A percentile compares a stretch with the other conserved stretches of the same genome.
phyloP scores from a whole-genome alignment of 2,113 vertebrate species.

The Montifringilla adamsi region DNA sequence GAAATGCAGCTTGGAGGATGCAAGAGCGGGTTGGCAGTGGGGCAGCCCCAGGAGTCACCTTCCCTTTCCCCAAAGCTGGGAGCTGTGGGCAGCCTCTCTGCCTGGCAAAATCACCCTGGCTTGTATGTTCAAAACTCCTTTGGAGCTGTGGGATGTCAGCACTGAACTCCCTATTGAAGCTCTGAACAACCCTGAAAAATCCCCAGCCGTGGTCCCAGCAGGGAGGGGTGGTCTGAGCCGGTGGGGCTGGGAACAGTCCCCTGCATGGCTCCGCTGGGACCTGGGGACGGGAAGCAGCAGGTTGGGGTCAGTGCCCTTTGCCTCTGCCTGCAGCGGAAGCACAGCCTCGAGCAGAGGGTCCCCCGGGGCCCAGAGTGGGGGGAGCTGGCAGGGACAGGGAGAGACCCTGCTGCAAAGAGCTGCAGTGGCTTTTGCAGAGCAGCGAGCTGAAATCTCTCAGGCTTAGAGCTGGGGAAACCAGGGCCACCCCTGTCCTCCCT shows the following conservation, averaged over 20 bases:
- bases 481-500: neutral
- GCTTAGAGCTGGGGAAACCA: neutral
- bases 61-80: neutral
- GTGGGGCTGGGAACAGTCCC: neutral
- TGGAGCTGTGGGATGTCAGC: neutral
- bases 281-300: neutral
- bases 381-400: neutral
- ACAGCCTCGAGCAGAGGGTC: neutral
- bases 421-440: neutral
- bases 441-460: fast-evolving
- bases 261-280: neutral
- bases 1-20: neutral
- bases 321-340: neutral
- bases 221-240: fast-evolving
- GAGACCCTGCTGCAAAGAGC: neutral
- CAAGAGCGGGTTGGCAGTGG: fast-evolving
- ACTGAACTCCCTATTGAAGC: neutral
- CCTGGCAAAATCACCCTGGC: neutral
- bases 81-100: neutral
- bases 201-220: neutral
- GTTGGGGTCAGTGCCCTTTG: neutral
- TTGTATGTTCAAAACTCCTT: neutral
- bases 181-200: neutral
- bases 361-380: neutral
- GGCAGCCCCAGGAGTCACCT: neutral